phyloP scores from a whole-genome alignment of 2,888 invertebrate genomes.

The Lithophane semibrunnea region DNA sequence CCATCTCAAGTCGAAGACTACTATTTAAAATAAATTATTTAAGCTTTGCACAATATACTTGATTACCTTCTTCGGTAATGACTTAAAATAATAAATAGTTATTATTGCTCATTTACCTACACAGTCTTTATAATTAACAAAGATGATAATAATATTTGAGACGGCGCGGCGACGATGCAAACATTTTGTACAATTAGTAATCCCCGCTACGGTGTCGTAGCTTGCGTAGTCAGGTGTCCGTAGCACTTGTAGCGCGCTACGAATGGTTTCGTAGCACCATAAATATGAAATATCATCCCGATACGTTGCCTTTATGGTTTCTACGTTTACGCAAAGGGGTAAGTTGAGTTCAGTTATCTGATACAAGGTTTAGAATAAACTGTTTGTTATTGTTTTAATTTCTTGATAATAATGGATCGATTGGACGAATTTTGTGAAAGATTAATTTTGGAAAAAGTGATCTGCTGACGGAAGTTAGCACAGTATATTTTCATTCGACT shows the following conservation, averaged over 20 bases:
- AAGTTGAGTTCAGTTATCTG: background rate
- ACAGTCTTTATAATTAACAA: background rate
- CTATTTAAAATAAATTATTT: background rate
- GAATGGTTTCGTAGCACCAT: conserved; percentile 38
- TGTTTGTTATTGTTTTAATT: conserved; percentile 5
- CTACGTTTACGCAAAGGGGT: conserved; percentile 13
- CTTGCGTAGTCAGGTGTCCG: conserved; percentile 49
- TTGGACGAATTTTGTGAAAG: no score
- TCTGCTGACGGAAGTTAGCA: no score
- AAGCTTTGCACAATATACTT: background rate
- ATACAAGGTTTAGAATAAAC: background rate
- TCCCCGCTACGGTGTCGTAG: conserved; percentile 44
- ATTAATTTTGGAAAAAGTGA: no score
- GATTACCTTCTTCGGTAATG: background rate
- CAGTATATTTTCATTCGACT: no score
- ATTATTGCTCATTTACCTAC: no score
- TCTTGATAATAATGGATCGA: no score
- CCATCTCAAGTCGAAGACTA: background rate
- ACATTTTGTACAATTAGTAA: background rate
- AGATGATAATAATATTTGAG: no score
- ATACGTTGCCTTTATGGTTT: conserved; percentile 42
- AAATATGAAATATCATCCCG: conserved; percentile 54
- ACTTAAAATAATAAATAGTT: background rate
- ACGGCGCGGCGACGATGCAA: background rate
- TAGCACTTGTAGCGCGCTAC: conserved; percentile 46